These are phyloP conservation scores for Nesidiocoris tenuis DNA, from an alignment of 2,888 invertebrate species.

Conservation along the genomic window DNA sequence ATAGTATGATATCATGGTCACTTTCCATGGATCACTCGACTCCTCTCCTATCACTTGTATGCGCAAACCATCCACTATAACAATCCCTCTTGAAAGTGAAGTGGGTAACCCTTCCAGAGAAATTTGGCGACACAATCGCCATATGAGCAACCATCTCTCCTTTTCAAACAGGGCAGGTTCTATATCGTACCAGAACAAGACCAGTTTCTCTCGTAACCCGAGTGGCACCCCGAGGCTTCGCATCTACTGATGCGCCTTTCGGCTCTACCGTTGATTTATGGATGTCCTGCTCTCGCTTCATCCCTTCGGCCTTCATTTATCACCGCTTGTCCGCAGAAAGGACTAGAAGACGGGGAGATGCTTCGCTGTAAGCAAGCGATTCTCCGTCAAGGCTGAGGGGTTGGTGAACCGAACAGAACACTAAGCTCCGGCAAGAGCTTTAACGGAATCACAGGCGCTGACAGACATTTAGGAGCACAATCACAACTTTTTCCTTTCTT, in stretches of 20 bases:
- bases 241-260: not conserved
- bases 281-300: not conserved
- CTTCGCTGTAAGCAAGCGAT: not conserved
- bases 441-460: not conserved
- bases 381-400: not conserved
- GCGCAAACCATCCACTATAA: no score
- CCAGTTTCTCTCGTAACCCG: not conserved
- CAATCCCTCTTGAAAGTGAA: no score
- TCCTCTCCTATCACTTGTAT: no score
- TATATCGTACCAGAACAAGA: not conserved
- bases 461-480: not conserved
- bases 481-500: not conserved
- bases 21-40: no score
- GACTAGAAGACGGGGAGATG: no score
- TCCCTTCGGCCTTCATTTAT: slow-evolving; percentile 21
- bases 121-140: no score
- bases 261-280: slow-evolving; percentile 18
- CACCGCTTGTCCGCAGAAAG: slow-evolving; percentile 18
- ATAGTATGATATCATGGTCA: no score
- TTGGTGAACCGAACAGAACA: not conserved
- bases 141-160: not conserved
- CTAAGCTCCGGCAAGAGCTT: not conserved
- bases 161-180: not conserved
- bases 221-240: not conserved
- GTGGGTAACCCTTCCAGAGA: no score